Base-by-base conservation (phyloP, 2,888 invertebrate species). In the Hetaerina titia region DNA sequence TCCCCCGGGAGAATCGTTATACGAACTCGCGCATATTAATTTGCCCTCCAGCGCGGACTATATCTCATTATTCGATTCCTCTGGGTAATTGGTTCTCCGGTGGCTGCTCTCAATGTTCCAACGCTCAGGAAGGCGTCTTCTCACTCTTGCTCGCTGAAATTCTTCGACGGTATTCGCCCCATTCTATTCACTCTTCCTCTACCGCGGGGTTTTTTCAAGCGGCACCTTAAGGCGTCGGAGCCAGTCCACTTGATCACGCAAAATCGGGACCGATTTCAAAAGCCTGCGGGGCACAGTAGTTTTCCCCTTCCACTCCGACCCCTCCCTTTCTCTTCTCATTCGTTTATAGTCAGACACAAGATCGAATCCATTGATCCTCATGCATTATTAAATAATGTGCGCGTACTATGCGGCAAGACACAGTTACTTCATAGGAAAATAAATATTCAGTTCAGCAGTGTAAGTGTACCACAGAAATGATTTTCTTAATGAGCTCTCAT, bases 1-100 rank as follows among this genome's bases (percentile, higher is more conserved):
- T 92, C 22, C 69, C 64, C 92, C 69, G 92, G 69, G 56, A 69
- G 74, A 69, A 92, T 92, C 92, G 92, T 92, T 92, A 92, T 92
- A 69, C 69, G 92, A 74, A 60, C 92, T 57, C 89, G 69, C 69
- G 92, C 69, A 92, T 92, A 92, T 92, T 92, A 92, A 92, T 92
- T 69, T 69, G 69, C 63, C 64, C 92, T 57, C 45, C n/a, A 56
- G 92, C 56, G 22, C 13, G 45, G 92, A 69, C 92, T 45, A 92
- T 92, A 31, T 92, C 92, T 92, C 92, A 92, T 92, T 92, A 92
- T 92, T 92, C 92, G 92, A 92, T 92, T 92, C 69, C 69, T 56
- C 69, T 22, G 63, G 45, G 92, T 92, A 92, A 92, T 92, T 92
- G 92, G 92, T 74, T 92, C 92, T 92, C 92, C 92, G 56, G 92